Base-by-base conservation (phyloP, 92 coral and sea anemone species). In the Chrysogorgia sp. region DNA sequence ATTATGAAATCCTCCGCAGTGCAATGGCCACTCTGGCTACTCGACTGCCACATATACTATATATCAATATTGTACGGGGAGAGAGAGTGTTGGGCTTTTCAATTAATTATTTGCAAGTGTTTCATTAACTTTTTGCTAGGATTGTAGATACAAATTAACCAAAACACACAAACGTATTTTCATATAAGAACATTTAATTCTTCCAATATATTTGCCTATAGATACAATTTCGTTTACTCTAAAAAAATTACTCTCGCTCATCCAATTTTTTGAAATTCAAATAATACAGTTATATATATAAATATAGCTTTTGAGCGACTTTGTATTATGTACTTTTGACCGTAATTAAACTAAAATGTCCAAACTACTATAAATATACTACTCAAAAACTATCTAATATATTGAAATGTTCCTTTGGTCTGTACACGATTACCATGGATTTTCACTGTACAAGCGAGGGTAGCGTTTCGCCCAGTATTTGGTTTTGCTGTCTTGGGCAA, bases 361-460 rank as follows among this genome's bases (percentile, higher is more conserved):
- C 30, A 56, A 72, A 72, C 55, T 72, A 58, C 79, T 72, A 72
- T 59, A 72, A 53, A 53, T 72, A 72, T 65, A 55, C 65, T 53
- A 49, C 65, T 30, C 40, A 59, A 53, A 72, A 56, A 72, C 55
- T 72, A 52, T 52, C 64, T 52, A 53, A 72, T 53, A 56, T 34
- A 34, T 32, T 48, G 59, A 21, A 69, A 47, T 2, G 59, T 22
- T 53, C 65, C 55, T 49, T 25, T 30, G 25, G 22, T 72, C 65
- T 72, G 79, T 72, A 72, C 79, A 72, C 30, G 65, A 56, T 56
- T 57, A 7, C 2, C 63, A 35, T 64, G 21, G 26, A 64, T 8
- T 25, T 64, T 10, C 55, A 72, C 55, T 71, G 33, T 56, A 72
- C 79, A 56, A 37, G 50, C 24, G 34, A 17, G n/a, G n/a, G n/a